Base-by-base conservation (phyloP, 2,113 vertebrate species). In the Peromyscus californicus region DNA sequence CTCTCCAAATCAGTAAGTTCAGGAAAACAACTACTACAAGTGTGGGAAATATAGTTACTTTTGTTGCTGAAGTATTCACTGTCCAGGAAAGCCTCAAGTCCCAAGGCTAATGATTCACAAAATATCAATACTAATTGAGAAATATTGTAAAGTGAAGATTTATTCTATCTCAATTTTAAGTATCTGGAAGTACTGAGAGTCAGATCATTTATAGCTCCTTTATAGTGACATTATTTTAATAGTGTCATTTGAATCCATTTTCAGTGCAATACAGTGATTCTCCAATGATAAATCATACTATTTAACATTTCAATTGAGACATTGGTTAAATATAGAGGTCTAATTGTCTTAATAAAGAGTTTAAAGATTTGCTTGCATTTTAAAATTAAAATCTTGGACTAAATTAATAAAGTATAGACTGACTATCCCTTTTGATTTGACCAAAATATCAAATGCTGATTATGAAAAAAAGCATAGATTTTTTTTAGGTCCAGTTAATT, bases 231-330 rank as follows among this genome's bases (percentile, higher is more conserved):
- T 95, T 69, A 90, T 94, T 98, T 93, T 97, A 91, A 98, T 92
- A 76, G 10, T 83, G 51, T 96, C 97, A 97, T 97, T 98, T 96
- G 91, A 96, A 84, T 98, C 96, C 91, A 76, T 83, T 98, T 98
- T 97, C 86, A 97, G 95, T 89, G 85, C 22, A 98, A 76, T 39
- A 90, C 24, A 97, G 45, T 76, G 89, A 79, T 98, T 98, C 94
- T 90, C 93, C 96, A 79, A 76, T 90, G 97, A 97, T 93, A 96
- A 96, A 98, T 97, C 96, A 22, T 21, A 93, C 75, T 97, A 98
- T 94, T 97, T 95, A 98, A 98, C 93, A 90, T 96, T 97, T 98
- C 94, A 96, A 84, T 97, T 69, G 70, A 97, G 95, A 36, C 67
- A 97, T 88, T 93, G 67, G 85, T 98, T 97, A 96, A 45, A 93